A percentile compares a stretch with the other conserved stretches of the same genome.
Conservation (phyloP, 2,888 invertebrate genomes). For the Patella caerulea region DNA sequence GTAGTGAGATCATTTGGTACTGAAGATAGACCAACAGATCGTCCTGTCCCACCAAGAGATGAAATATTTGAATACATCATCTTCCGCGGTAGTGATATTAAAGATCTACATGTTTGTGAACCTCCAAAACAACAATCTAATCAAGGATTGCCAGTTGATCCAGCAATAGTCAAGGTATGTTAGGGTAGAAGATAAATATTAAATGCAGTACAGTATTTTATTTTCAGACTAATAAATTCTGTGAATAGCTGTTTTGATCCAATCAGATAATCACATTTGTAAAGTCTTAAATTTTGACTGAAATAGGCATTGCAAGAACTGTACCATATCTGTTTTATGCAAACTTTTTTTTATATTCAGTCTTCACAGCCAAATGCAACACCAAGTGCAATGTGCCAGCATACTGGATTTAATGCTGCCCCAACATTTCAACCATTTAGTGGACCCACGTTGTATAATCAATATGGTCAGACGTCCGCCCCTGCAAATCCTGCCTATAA, state of each 20-base stretch:
- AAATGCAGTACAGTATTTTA: no score
- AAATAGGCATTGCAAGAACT: not conserved
- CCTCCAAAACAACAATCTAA: conserved; percentile 77
- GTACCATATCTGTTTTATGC: not conserved
- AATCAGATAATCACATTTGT: no score
- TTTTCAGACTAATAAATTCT: no score
- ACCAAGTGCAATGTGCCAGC: conserved; percentile 27
- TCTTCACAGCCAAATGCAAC: conserved; percentile 64
- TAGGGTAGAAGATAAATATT: not conserved
- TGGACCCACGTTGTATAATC: conserved; percentile 50
- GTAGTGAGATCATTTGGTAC: conserved; percentile 98
- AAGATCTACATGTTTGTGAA: conserved; percentile 92
- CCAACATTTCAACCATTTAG: conserved; percentile 60
- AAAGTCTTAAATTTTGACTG: no score
- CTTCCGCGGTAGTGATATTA: conserved; percentile 98
- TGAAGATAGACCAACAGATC: conserved; percentile 95
- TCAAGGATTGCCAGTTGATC: conserved; percentile 84
- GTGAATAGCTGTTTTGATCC: no score
- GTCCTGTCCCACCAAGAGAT: conserved; percentile 95
- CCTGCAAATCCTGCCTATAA: not conserved
- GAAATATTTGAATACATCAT: conserved; percentile 99
- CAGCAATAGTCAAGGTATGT: conserved; percentile 91
- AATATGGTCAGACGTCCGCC: conserved; percentile 40
- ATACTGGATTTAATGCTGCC: conserved; percentile 40
- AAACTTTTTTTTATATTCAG: conserved; percentile 39